phyloP scores from a whole-genome alignment of 2,888 invertebrate genomes.

The Willowsia nigromaculata region DNA sequence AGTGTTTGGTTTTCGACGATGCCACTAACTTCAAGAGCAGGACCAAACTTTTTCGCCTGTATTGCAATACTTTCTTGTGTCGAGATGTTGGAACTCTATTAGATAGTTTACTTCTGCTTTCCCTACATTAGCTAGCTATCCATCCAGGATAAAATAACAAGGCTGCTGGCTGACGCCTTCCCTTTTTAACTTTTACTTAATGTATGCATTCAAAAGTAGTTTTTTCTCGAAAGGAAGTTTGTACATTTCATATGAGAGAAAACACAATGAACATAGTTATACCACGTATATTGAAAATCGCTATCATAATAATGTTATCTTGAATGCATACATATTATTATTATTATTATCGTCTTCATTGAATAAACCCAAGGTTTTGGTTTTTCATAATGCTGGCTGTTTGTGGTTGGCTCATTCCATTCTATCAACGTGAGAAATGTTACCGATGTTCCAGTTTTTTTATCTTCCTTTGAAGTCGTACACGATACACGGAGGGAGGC shows the following conservation, averaged over 20 bases:
- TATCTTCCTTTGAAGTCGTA: neutral
- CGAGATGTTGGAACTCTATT: neutral
- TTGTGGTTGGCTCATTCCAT: slow-evolving; percentile 40
- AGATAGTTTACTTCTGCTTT: slow-evolving; percentile 17
- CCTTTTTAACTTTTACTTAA: slow-evolving; percentile 40
- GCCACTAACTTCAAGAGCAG: neutral
- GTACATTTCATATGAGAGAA: neutral
- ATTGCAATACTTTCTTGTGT: neutral
- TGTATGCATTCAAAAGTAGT: slow-evolving; percentile 2
- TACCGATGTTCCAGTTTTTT: slow-evolving; percentile 47
- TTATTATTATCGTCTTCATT: neutral
- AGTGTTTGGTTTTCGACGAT: neutral
- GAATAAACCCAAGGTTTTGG: neutral
- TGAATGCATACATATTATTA: neutral
- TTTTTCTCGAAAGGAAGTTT: neutral
- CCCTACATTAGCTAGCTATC: slow-evolving; percentile 42
- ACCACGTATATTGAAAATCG: neutral
- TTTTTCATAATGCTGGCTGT: neutral
- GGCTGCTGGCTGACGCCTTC: slow-evolving; percentile 2
- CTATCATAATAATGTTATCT: neutral
- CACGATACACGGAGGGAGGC: neutral
- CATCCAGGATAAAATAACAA: neutral
- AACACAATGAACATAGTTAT: neutral
- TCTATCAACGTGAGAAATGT: slow-evolving; percentile 37
- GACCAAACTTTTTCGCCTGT: neutral